Percentiles rank a stretch among this genome's conserved stretches.
These are phyloP conservation scores for Catalaphyllia jardinei DNA, from an alignment of 64 coral and sea anemone genomes.

Conservation along the genomic window DNA sequence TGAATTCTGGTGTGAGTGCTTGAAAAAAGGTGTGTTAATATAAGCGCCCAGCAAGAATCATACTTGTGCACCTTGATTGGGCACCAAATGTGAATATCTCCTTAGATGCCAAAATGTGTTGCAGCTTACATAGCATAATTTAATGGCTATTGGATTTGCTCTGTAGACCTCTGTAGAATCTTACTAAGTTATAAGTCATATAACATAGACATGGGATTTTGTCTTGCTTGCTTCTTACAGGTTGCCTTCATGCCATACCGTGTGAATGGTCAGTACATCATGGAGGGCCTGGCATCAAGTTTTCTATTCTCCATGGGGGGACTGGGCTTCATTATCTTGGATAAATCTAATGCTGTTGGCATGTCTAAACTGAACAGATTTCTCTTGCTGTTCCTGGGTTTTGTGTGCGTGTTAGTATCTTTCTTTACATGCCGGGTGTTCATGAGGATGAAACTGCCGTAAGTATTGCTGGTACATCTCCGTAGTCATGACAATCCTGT, in stretches of 20 bases:
- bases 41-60: too few relatives aligned
- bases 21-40: too few relatives aligned
- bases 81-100: too few relatives aligned
- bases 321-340: slow-evolving; percentile 94
- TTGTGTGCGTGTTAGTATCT: slow-evolving; percentile 85
- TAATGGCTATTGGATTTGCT: not conserved
- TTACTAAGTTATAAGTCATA: not conserved
- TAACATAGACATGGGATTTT: not conserved
- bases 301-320: slow-evolving; percentile 97
- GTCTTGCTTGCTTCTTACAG: slow-evolving; percentile 4
- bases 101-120: too few relatives aligned
- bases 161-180: not conserved
- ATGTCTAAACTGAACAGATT: slow-evolving; percentile 97
- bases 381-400: slow-evolving; percentile 82
- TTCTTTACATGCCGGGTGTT: slow-evolving; percentile 98
- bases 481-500: not conserved
- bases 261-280: slow-evolving; percentile 99
- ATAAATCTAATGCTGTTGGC: slow-evolving; percentile 93
- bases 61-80: too few relatives aligned
- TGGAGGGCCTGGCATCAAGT: slow-evolving; percentile 96
- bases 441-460: slow-evolving; percentile 99
- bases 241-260: slow-evolving; percentile 99
- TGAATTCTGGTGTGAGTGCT: too few relatives aligned
- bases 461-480: slow-evolving; percentile 37
- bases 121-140: too few relatives aligned